A percentile compares a stretch with the other conserved stretches of the same genome.
phyloP scores from a whole-genome alignment of 2,113 vertebrate species.

The Phocoena phocoena region DNA sequence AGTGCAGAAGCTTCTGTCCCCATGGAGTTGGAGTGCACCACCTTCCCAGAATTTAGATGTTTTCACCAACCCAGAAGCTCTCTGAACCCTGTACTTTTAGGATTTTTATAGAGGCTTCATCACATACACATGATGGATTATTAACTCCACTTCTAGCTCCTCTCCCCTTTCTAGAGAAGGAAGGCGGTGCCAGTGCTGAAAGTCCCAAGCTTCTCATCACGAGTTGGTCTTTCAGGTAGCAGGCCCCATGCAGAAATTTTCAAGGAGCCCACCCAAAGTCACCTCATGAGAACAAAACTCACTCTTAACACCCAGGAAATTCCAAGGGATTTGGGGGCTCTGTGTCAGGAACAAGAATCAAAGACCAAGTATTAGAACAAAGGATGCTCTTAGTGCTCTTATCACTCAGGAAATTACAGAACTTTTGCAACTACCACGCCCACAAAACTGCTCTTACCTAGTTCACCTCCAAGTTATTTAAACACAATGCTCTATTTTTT shows the following conservation, averaged over 20 bases:
- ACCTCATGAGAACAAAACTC: background rate
- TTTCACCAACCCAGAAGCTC: background rate
- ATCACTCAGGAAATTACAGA: background rate
- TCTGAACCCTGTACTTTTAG: background rate
- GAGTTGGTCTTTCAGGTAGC: background rate
- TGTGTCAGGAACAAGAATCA: background rate
- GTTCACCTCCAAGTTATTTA: background rate
- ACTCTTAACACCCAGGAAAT: background rate
- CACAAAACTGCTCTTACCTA: background rate
- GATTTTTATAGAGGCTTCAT: background rate
- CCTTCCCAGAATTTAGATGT: background rate
- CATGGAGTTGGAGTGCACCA: background rate
- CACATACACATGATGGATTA: background rate
- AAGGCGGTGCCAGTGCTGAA: background rate
- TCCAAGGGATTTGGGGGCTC: background rate
- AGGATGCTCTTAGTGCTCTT: background rate
- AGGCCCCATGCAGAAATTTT: background rate
- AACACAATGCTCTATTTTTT: background rate
- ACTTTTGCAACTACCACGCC: background rate
- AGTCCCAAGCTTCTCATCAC: background rate
- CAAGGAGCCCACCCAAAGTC: background rate
- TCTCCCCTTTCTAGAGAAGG: background rate
- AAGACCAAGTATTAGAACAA: constrained; percentile 13
- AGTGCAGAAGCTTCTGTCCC: background rate
- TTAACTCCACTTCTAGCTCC: background rate